Conservation (phyloP, 2,113 vertebrate genomes). For the Myrmecophaga tridactyla region DNA sequence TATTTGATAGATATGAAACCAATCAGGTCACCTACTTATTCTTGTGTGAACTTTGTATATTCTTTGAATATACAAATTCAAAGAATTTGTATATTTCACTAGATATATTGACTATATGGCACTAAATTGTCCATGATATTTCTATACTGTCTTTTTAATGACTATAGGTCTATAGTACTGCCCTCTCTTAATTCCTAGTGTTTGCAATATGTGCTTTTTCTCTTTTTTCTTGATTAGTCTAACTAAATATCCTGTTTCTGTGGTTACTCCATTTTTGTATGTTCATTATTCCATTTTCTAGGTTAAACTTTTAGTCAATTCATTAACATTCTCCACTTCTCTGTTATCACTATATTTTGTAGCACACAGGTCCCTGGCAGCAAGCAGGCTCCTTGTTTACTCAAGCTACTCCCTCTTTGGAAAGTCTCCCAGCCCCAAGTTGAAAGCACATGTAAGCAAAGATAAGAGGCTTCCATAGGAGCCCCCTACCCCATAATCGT, state of each 20-base stretch:
- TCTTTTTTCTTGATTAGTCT: not conserved
- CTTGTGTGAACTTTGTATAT: not conserved
- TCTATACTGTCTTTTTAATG: not conserved
- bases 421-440: too few relatives aligned
- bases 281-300: not conserved
- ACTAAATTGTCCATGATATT: not conserved
- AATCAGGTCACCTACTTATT: not conserved
- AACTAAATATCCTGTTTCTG: not conserved
- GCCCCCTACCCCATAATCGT: too few relatives aligned
- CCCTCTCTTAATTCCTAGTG: not conserved
- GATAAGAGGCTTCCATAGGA: too few relatives aligned
- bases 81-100: not conserved
- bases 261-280: not conserved
- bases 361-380: too few relatives aligned
- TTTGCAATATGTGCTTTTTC: not conserved
- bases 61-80: too few relatives aligned
- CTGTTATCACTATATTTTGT: not conserved
- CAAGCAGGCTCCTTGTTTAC: too few relatives aligned
- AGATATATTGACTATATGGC: not conserved
- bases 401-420: too few relatives aligned
- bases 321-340: not conserved
- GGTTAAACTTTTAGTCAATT: not conserved
- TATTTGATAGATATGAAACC: not conserved
- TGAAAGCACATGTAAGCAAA: too few relatives aligned
- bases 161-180: not conserved